These are phyloP conservation scores for Glaucomys volans DNA, from an alignment of 2,113 vertebrate genomes.

Conservation along the genomic window DNA sequence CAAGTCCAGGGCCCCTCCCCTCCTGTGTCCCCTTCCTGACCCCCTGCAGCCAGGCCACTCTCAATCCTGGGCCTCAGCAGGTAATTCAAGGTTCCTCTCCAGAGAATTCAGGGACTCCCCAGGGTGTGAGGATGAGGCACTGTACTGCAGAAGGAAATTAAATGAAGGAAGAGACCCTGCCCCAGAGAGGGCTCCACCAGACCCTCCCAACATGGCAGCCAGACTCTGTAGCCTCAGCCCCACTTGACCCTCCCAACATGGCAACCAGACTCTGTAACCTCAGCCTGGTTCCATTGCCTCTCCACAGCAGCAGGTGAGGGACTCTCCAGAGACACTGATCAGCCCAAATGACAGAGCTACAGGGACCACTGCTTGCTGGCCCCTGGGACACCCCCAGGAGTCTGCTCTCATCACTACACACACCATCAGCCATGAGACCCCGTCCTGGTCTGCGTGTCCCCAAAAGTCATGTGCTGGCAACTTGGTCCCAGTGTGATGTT, in stretches of 20 bases:
- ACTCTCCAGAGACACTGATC: background rate
- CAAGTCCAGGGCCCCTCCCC: too few relatives aligned
- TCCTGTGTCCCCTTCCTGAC: too few relatives aligned
- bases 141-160: background rate
- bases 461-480: background rate
- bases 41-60: background rate
- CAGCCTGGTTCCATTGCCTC: too few relatives aligned
- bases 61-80: too few relatives aligned
- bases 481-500: background rate
- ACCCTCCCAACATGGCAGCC: background rate
- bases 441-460: background rate
- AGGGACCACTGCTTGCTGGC: background rate
- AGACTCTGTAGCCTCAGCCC: too few relatives aligned
- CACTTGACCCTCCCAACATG: too few relatives aligned
- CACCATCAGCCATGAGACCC: too few relatives aligned
- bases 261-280: rapidly evolving
- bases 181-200: background rate
- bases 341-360: background rate
- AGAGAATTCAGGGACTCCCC: background rate
- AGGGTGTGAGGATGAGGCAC: too few relatives aligned
- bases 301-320: rapidly evolving
- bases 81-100: background rate
- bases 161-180: background rate
- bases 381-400: rapidly evolving
- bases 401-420: rapidly evolving